Evolutionary conservation across 2,888 invertebrate species (phyloP).

Genomic region (Sarcophaga caerulescens): DNA sequence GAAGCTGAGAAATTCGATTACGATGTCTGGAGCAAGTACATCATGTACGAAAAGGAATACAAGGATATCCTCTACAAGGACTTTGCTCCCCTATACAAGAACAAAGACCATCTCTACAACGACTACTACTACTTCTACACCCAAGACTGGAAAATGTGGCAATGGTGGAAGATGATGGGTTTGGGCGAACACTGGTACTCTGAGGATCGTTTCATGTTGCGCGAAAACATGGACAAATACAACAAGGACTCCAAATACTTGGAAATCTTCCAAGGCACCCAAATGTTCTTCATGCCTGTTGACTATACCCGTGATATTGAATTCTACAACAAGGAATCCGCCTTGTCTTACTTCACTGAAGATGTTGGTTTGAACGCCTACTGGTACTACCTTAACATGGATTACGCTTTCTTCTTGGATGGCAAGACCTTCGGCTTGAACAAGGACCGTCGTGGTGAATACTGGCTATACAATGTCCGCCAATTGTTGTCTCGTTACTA

Average conservation of each 20-base stretch:
- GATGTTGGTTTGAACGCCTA: slow-evolving; percentile 86
- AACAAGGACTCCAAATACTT: slow-evolving; percentile 73
- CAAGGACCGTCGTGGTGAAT: slow-evolving; percentile 85
- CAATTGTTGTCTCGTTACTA: slow-evolving; percentile 87
- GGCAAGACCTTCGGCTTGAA: slow-evolving; percentile 82
- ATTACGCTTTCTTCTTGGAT: slow-evolving; percentile 85
- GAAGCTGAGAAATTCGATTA: slow-evolving; percentile 84
- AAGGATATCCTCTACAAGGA: slow-evolving; percentile 80
- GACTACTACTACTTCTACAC: slow-evolving; percentile 72
- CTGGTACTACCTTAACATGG: slow-evolving; percentile 85
- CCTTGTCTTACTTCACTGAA: slow-evolving; percentile 86
- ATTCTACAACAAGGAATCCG: slow-evolving; percentile 83
- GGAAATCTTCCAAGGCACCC: slow-evolving; percentile 70
- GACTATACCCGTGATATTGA: slow-evolving; percentile 84
- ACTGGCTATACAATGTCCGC: slow-evolving; percentile 85
- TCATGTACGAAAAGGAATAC: slow-evolving; percentile 78
- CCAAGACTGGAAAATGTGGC: slow-evolving; percentile 77
- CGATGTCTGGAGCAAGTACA: slow-evolving; percentile 74
- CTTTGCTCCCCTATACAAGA: slow-evolving; percentile 71
- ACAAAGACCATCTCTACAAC: slow-evolving; percentile 40
- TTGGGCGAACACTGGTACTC: slow-evolving; percentile 73
- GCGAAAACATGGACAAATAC: slow-evolving; percentile 72
- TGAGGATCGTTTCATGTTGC: slow-evolving; percentile 75
- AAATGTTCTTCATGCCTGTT: slow-evolving; percentile 81
- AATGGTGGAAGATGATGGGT: slow-evolving; percentile 78